Evolutionary conservation across 2,888 invertebrate species (phyloP).

Genomic region (Apotomis turbidana): DNA sequence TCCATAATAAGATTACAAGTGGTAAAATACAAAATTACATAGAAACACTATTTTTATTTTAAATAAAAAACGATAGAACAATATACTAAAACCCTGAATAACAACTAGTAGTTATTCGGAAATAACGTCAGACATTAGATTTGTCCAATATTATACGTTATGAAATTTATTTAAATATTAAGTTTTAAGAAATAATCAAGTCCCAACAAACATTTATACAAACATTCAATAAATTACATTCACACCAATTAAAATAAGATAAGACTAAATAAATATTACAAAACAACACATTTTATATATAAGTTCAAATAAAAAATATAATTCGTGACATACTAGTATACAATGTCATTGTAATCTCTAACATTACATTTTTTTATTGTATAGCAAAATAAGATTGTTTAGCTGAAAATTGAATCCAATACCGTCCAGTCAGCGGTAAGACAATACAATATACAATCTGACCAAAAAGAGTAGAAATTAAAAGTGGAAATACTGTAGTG

Average conservation of each 20-base stretch:
- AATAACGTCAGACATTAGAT: background rate
- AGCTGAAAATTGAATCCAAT: too few relatives aligned
- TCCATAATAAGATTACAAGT: conserved; percentile 37
- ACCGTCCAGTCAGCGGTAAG: too few relatives aligned
- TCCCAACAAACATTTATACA: conserved; percentile 44
- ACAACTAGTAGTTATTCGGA: conserved; percentile 15
- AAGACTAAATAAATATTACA: conserved; percentile 8
- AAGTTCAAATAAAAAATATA: background rate
- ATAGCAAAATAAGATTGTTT: too few relatives aligned
- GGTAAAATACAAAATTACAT: conserved; percentile 35
- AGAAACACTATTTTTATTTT: conserved; percentile 7
- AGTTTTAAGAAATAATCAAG: conserved; percentile 39
- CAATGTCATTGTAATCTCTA: too few relatives aligned
- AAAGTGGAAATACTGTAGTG: too few relatives aligned
- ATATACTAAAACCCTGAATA: conserved; percentile 11
- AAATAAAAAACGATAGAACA: background rate
- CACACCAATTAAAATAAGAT: conserved; percentile 49
- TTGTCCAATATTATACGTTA: conserved; percentile 12
- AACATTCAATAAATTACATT: conserved; percentile 65
- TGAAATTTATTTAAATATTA: conserved; percentile 29
- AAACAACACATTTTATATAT: conserved; percentile 2
- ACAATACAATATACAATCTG: too few relatives aligned
- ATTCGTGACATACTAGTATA: too few relatives aligned
- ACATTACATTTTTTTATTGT: too few relatives aligned
- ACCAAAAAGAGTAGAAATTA: too few relatives aligned